Evolutionary conservation across 2,113 vertebrate species (phyloP).

Genomic region (Plectropomus leopardus): DNA sequence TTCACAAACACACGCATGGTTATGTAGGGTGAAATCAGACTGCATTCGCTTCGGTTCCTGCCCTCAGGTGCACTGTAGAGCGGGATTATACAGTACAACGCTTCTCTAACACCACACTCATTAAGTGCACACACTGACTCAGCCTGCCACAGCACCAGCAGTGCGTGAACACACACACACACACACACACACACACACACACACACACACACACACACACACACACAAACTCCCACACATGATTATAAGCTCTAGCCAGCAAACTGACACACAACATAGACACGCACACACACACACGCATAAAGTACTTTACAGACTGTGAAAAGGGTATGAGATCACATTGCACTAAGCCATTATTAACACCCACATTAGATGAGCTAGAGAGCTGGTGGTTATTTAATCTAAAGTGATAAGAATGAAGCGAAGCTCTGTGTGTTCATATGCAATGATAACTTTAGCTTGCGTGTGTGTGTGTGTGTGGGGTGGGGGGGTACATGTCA

Average conservation of each 20-base stretch:
- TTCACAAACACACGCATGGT: slow-evolving; percentile 18
- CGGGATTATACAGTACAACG: slow-evolving; percentile 66
- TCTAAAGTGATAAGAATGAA: slow-evolving; percentile 46
- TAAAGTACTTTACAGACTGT: slow-evolving; percentile 51
- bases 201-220: slow-evolving; percentile 33
- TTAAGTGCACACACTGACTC: slow-evolving; percentile 68
- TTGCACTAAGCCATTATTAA: slow-evolving; percentile 67
- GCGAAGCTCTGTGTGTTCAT: slow-evolving; percentile 2
- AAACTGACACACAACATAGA: slow-evolving; percentile 22
- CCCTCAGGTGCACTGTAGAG: slow-evolving; percentile 68
- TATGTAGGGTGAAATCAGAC: slow-evolving; percentile 39
- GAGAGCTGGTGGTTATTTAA: slow-evolving; percentile 50
- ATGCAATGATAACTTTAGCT: slow-evolving; percentile 1
- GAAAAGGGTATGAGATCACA: slow-evolving; percentile 57
- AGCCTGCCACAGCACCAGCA: slow-evolving; percentile 52
- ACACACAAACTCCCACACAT: slow-evolving; percentile 39
- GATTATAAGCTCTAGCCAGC: slow-evolving; percentile 50
- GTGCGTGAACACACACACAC: slow-evolving; percentile 47
- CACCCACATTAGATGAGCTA: slow-evolving; percentile 53
- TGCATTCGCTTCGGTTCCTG: slow-evolving; percentile 57
- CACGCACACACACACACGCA: slow-evolving; percentile 18
- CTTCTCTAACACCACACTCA: slow-evolving; percentile 67
- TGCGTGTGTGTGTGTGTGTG: slow-evolving; percentile 5
- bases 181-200: slow-evolving; percentile 10
- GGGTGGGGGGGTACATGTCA: slow-evolving; percentile 16